Evolutionary conservation across 2,113 vertebrate genomes (phyloP), one percentile per base, ranked within the genome.

Genomic region (Eretmochelys imbricata): DNA sequence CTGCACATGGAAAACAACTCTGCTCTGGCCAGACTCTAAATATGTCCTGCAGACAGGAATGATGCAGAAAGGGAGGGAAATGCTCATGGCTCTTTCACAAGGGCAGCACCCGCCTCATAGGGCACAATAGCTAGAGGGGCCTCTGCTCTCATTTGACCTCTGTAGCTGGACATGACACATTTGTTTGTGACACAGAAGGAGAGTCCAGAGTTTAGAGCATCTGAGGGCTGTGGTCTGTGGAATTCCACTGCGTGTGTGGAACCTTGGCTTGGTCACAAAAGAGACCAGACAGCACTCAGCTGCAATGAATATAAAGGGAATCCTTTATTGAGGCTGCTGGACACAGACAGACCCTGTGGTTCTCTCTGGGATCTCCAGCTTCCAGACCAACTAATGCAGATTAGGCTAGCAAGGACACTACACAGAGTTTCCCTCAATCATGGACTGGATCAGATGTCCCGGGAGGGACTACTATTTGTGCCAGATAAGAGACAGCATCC

Each of bases 81-180:
- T 8, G 65, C 14, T 69, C 17, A n/a, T 2, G 16, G 17, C 65
- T 10, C 65, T 72, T 72, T 72, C 65, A n/a, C 35, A 22, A 72
- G 65, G 57, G 57, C 57, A 59, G 57, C 57, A 59, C 25, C 27
- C 11, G 5, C 25, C 10, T 29, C 12, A 2, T 59, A 31, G 57
- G 27, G 35, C 65, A 19, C 65, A 8, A 20, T 72, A 72, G 8
- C 65, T 72, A 38, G 8, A 16, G 35, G 65, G 35, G 65, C 65
- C 31, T 72, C 65, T 38, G 35, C 65, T 38, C 65, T 38, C 65
- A 72, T n/a, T 69, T 69, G 31, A 8, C 49, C 49, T 27, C 65
- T 2, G 11, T 0, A 1, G 46, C 5, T 6, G 1, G 4, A 4
- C 4, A 2, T 31, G 42, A n/a, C 25, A 29, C 27, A 29, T 17